Conservation (phyloP, 2,113 vertebrate genomes). For the Pseudorasbora parva region DNA sequence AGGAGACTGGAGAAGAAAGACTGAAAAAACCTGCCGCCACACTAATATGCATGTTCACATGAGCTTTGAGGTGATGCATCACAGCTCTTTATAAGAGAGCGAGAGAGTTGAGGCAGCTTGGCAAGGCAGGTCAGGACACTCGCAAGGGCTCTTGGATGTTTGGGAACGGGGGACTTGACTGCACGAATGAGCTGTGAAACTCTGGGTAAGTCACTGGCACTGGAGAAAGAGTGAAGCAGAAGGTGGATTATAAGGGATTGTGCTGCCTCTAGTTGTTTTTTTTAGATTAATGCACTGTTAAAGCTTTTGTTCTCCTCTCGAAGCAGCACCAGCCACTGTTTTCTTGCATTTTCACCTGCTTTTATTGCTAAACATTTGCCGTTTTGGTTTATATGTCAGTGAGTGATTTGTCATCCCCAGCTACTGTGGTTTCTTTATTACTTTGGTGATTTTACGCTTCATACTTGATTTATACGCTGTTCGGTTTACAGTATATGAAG, state of each 20-base stretch:
- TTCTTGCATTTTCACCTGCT: conserved; percentile 12
- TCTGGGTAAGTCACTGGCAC: conserved; percentile 30
- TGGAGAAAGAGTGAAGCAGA: conserved; percentile 18
- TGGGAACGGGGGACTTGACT: conserved; percentile 2
- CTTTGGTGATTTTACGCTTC: not conserved
- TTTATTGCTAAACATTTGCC: not conserved
- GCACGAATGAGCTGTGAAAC: not conserved
- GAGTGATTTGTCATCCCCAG: not conserved
- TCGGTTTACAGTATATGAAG: not conserved
- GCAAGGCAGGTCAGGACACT: not conserved
- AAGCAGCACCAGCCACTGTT: conserved; percentile 19
- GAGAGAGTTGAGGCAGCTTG: conserved; percentile 12
- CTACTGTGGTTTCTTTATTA: conserved; percentile 1
- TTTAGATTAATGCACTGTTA: conserved; percentile 45
- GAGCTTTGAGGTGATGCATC: not conserved
- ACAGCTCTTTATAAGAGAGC: not conserved
- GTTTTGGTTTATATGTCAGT: not conserved
- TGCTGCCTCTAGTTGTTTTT: conserved; percentile 28
- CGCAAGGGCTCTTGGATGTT: not conserved
- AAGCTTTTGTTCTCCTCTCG: conserved; percentile 39
- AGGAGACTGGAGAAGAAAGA: not conserved
- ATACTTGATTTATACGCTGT: not conserved
- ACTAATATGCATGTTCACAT: not conserved
- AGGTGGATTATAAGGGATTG: conserved; percentile 18
- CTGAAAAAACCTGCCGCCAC: not conserved